A percentile compares a stretch with the other conserved stretches of the same genome.
Conservation (phyloP, 2,797 vertebrate genomes). For the Gambelia wislizenii region DNA sequence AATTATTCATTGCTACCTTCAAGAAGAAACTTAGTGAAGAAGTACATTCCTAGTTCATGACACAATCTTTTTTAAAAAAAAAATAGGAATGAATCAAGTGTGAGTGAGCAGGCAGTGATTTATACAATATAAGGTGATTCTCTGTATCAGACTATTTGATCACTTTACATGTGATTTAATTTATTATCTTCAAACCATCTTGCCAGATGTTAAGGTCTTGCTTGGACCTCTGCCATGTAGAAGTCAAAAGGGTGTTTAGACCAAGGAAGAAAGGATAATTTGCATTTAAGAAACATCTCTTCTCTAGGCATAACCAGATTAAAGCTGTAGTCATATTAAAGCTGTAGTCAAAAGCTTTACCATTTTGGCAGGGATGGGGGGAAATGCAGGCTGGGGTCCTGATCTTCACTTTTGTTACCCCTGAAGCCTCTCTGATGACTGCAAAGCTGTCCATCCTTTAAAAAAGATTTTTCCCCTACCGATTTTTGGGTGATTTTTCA, state of each 20-base stretch:
- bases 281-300: neutral
- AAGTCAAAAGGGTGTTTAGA: neutral
- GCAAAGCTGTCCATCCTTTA: too few relatives aligned
- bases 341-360: neutral
- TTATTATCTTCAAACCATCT: neutral
- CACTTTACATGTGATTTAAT: neutral
- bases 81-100: too few relatives aligned
- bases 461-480: too few relatives aligned
- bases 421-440: too few relatives aligned
- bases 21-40: too few relatives aligned
- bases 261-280: neutral
- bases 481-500: too few relatives aligned
- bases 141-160: neutral
- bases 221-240: neutral
- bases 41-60: too few relatives aligned
- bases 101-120: neutral
- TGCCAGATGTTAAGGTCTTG: neutral
- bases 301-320: neutral
- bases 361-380: too few relatives aligned
- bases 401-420: too few relatives aligned
- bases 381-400: too few relatives aligned
- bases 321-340: neutral
- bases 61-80: neutral
- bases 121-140: neutral
- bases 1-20: too few relatives aligned